A percentile compares a stretch with the other conserved stretches of the same genome.
Evolutionary conservation across 2,888 invertebrate species (phyloP).

Genomic region (Cabera pusaria): DNA sequence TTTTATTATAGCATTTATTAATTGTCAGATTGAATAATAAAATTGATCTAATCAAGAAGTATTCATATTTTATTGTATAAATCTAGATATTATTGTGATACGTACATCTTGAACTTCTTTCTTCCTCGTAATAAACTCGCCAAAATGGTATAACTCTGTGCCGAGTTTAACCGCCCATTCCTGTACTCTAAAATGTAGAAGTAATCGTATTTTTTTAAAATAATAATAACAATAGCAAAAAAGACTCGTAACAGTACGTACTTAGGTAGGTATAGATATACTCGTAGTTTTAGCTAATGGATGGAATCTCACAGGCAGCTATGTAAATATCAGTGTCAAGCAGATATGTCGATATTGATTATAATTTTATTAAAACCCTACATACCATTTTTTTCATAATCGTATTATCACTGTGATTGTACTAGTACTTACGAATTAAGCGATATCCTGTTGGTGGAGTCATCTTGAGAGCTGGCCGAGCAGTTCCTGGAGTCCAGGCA

Average conservation of each 20-base stretch:
- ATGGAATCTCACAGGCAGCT: constrained; percentile 5
- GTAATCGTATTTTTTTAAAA: no score
- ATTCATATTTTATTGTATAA: no score
- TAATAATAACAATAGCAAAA: no score
- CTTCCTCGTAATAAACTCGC: constrained; percentile 90
- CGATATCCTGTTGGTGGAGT: constrained; percentile 63
- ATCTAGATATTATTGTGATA: constrained; percentile 6
- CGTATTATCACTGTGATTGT: constrained; percentile 1
- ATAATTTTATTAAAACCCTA: no score
- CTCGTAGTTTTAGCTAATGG: no score
- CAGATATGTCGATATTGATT: no score
- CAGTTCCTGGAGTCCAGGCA: constrained; percentile 73
- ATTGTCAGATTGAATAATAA: no score
- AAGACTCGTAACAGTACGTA: no score
- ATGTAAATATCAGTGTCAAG: neutral
- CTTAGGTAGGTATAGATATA: no score
- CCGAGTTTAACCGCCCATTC: constrained; percentile 93
- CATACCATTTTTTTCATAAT: no score
- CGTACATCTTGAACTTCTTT: constrained; percentile 90
- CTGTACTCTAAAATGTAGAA: constrained; percentile 89
- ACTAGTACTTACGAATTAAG: constrained; percentile 73
- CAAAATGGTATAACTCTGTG: constrained; percentile 90
- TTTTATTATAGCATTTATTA: no score
- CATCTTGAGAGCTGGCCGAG: constrained; percentile 69
- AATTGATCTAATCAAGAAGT: no score